These are phyloP conservation scores for Drosophila borealis DNA, from an alignment of 2,888 invertebrate genomes.

Conservation along the genomic window DNA sequence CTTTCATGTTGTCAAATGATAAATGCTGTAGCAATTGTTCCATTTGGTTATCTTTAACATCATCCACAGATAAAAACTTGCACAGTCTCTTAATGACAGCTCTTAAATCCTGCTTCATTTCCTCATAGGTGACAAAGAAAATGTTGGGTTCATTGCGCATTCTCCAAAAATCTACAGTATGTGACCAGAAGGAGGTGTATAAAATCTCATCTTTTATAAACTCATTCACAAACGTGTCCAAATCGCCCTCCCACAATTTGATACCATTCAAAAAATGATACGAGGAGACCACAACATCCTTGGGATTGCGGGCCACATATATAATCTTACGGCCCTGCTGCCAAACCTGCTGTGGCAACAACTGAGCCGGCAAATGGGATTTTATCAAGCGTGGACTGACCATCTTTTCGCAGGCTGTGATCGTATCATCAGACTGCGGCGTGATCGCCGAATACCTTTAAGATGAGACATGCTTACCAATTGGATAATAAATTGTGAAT, in stretches of 20 bases:
- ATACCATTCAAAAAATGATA: conserved; percentile 89
- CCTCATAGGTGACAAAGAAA: conserved; percentile 73
- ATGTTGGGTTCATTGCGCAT: conserved; percentile 64
- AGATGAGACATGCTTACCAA: background rate
- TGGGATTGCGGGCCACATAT: conserved; percentile 93
- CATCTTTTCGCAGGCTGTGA: conserved; percentile 10
- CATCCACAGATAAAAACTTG: conserved; percentile 37
- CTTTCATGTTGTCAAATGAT: conserved; percentile 61
- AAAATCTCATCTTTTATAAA: conserved; percentile 2
- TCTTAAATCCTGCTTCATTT: conserved; percentile 66
- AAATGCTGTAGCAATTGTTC: conserved; percentile 38
- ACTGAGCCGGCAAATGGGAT: conserved; percentile 62
- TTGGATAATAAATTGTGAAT: background rate
- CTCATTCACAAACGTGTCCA: conserved; percentile 83
- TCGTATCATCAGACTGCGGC: too few relatives aligned
- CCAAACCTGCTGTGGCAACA: conserved; percentile 65
- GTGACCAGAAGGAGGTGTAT: conserved; percentile 58
- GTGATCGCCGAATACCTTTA: conserved; percentile 1
- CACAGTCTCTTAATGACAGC: conserved; percentile 45
- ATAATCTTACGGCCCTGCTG: conserved; percentile 86
- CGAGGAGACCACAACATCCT: conserved; percentile 92
- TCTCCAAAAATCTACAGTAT: conserved; percentile 73
- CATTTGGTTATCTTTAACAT: conserved; percentile 32
- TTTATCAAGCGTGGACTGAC: conserved; percentile 63
- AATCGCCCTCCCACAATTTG: conserved; percentile 86